Base-by-base conservation (phyloP, 2,113 vertebrate genomes). In the Falco punctatus region DNA sequence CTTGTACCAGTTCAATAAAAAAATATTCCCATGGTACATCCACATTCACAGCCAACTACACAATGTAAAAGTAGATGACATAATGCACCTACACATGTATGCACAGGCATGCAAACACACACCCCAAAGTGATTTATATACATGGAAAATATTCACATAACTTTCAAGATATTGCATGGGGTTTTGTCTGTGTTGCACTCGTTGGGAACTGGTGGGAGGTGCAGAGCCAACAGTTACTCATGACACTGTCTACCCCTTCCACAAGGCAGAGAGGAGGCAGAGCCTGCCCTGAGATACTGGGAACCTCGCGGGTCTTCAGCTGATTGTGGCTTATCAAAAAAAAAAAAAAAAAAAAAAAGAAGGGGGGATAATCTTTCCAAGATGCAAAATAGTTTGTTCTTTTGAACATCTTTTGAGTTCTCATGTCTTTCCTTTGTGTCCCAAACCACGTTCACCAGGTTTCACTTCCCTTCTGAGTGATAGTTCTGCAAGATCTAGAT, bases 361-460 rank as follows among this genome's bases (percentile, higher is more conserved):
- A 35, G 55, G 3, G 17, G 15, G 35, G 22, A 58, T 30, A 71
- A 75, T 46, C 15, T 38, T 66, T 92, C 86, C 54, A 67, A 84
- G 21, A 22, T 0, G 0, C 30, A 27, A 38, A 86, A 71, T 21
- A 46, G 52, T 79, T 78, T 88, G 12, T 80, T 93, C 48, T 59
- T 95, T 77, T 52, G n/a, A 83, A 81, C 48, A 83, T 7, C 74
- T 64, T 81, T 92, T 66, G 66, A 92, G 49, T 49, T 88, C 32
- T 96, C 46, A 69, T 33, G 10, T 81, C 51, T 93, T 92, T 90
- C 59, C 82, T 96, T 94, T 95, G 72, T 96, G 85, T 94, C 52
- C 75, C 44, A 94, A 92, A 91, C 18, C 49, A 71, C 5, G 0
- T 67, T 86, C 74, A 58, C 62, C 51, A 93, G 95, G 94, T 96